phyloP scores from a whole-genome alignment of 2,888 invertebrate species.

The Calameuta filiformis region DNA sequence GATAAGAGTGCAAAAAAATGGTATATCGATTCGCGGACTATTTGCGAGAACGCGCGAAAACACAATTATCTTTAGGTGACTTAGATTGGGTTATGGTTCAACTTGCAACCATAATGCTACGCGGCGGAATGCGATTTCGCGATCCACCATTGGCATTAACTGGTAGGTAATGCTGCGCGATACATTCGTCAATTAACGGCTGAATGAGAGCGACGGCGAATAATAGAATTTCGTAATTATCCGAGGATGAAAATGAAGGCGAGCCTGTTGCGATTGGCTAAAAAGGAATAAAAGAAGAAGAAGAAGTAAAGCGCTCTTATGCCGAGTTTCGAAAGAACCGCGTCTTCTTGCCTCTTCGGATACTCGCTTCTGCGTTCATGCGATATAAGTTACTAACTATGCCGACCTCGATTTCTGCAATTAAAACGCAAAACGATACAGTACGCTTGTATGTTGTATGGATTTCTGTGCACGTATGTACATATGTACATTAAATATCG shows the following conservation, averaged over 20 bases:
- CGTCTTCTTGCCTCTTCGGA: background rate
- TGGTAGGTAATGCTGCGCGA: background rate
- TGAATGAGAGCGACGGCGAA: background rate
- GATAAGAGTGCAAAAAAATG: background rate
- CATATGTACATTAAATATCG: background rate
- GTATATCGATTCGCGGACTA: background rate
- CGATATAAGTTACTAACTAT: background rate
- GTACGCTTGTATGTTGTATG: background rate
- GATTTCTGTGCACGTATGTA: background rate
- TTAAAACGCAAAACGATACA: conserved; percentile 23
- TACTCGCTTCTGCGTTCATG: background rate
- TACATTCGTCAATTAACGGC: background rate
- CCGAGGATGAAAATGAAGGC: background rate
- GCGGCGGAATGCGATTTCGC: background rate
- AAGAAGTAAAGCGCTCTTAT: background rate
- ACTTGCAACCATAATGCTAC: background rate
- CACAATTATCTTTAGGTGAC: background rate
- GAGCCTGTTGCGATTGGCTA: background rate
- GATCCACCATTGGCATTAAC: background rate
- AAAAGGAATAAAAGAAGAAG: background rate
- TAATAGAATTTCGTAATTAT: background rate
- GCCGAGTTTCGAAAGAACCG: background rate
- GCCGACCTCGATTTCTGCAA: conserved; percentile 23
- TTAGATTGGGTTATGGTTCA: background rate
- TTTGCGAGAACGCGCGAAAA: background rate